Evolutionary conservation across 2,113 vertebrate genomes (phyloP).

Genomic region (Megaceryle maxima): DNA sequence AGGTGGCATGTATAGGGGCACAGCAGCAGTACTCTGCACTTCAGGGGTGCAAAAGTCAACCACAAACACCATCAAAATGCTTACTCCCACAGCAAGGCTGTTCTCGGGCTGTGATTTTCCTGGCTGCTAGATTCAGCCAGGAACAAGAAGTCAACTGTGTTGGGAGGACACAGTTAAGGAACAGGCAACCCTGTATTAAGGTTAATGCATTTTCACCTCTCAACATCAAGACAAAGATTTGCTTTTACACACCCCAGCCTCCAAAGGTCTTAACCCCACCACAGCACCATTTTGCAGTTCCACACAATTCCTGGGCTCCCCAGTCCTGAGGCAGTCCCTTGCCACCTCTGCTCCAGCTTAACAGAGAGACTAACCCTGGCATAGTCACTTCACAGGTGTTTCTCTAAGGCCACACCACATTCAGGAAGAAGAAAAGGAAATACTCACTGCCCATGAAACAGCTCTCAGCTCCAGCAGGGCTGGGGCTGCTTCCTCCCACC

Average conservation of each 20-base stretch:
- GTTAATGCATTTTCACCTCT: neutral
- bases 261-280: neutral
- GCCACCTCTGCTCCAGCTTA: neutral
- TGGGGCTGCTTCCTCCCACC: neutral
- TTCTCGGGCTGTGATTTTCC: neutral
- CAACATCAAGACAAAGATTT: neutral
- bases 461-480: neutral
- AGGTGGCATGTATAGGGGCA: neutral
- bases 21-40: neutral
- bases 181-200: neutral
- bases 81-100: neutral
- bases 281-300: neutral
- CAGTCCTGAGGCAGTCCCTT: neutral
- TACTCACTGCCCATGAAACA: neutral
- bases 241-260: neutral
- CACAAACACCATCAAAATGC: neutral
- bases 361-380: neutral
- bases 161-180: neutral
- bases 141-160: fast-evolving
- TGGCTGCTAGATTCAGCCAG: neutral
- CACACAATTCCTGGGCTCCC: fast-evolving
- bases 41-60: neutral
- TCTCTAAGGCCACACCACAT: neutral
- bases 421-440: neutral
- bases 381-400: neutral